phyloP scores from a whole-genome alignment of 1,140 invertebrate species.

The Lepidurus packardi region DNA sequence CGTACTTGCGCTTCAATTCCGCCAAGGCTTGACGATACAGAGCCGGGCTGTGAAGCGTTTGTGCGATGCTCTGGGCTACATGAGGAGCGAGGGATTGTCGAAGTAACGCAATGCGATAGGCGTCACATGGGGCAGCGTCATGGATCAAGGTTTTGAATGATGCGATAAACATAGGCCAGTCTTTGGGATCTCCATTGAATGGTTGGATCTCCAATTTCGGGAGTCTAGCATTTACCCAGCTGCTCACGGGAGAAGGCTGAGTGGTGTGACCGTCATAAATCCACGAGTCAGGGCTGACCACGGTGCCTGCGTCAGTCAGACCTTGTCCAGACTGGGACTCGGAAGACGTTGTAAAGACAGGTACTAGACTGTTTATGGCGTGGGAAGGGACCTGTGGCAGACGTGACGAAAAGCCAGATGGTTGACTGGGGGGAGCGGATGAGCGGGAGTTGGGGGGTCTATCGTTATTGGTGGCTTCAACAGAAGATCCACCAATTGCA shows the following conservation, averaged over 20 bases:
- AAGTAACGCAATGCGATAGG: neutral
- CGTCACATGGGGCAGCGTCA: neutral
- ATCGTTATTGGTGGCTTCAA: too few relatives aligned
- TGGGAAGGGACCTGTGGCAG: too few relatives aligned
- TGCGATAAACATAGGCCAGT: slow-evolving; percentile 28
- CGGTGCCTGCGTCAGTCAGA: too few relatives aligned
- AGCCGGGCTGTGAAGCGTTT: neutral
- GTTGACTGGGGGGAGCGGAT: too few relatives aligned
- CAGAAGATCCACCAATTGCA: too few relatives aligned
- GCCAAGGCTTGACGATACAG: neutral
- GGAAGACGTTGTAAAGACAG: too few relatives aligned
- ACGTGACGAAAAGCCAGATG: too few relatives aligned
- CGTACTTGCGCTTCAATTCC: neutral
- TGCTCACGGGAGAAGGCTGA: neutral
- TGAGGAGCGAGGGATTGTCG: neutral
- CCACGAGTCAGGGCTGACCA: too few relatives aligned
- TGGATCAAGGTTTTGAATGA: neutral
- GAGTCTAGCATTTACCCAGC: neutral
- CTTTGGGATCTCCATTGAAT: slow-evolving; percentile 8
- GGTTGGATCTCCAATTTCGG: neutral
- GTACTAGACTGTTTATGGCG: too few relatives aligned
- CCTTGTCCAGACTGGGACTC: too few relatives aligned
- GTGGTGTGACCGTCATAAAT: neutral
- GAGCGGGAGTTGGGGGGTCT: too few relatives aligned
- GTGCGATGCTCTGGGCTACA: neutral